These are phyloP conservation scores for Tetragnatha versicolor DNA, from an alignment of 1,140 invertebrate species.

Conservation along the genomic window DNA sequence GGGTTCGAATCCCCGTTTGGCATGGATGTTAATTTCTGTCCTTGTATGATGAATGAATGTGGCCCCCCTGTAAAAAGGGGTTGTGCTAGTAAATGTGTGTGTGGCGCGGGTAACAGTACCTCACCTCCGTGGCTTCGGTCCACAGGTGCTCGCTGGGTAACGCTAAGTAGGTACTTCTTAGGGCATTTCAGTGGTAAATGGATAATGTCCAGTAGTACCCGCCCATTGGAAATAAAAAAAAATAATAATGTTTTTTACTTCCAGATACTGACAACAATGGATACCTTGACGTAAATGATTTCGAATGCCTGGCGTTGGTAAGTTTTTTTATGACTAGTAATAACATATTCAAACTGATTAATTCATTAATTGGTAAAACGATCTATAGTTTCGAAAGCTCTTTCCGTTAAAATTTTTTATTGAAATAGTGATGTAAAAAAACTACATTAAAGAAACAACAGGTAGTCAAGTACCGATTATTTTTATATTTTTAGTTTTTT, in stretches of 20 bases:
- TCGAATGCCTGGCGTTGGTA: slow-evolving; percentile 77
- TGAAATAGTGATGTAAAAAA: not conserved
- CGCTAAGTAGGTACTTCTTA: too few relatives aligned
- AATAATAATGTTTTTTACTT: slow-evolving; percentile 53
- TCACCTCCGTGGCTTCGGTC: too few relatives aligned
- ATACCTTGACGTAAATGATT: slow-evolving; percentile 79
- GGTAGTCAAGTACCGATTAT: not conserved
- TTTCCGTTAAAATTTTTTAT: not conserved
- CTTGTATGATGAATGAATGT: too few relatives aligned
- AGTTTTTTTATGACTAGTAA: slow-evolving; percentile 9
- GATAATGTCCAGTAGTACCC: too few relatives aligned
- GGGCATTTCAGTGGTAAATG: too few relatives aligned
- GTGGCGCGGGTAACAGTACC: too few relatives aligned
- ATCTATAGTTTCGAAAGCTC: not conserved
- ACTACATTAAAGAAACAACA: not conserved
- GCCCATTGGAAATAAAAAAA: too few relatives aligned
- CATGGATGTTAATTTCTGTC: too few relatives aligned
- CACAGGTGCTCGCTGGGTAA: too few relatives aligned
- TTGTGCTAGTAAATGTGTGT: too few relatives aligned
- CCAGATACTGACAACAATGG: slow-evolving; percentile 85
- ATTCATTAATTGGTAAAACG: not conserved
- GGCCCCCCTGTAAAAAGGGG: too few relatives aligned
- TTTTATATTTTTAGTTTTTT: not conserved
- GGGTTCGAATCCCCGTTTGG: too few relatives aligned
- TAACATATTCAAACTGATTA: not conserved